These are phyloP conservation scores for Silurus glanis DNA, from an alignment of 2,113 vertebrate species.

Conservation along the genomic window DNA sequence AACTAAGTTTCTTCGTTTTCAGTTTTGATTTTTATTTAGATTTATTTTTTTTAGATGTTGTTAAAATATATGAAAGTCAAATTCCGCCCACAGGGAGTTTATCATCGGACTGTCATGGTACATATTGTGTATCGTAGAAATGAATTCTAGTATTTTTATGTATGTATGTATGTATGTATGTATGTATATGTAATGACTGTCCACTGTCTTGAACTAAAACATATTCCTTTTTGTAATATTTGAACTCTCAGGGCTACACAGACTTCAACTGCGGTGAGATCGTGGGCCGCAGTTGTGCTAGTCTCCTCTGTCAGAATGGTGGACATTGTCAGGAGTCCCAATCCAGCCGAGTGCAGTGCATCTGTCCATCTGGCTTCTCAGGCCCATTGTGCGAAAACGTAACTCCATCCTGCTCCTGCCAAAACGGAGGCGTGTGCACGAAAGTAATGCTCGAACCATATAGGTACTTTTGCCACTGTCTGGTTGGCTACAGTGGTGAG, in stretches of 20 bases:
- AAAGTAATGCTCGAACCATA: constrained; percentile 70
- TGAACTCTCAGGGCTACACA: constrained; percentile 74
- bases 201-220: background rate
- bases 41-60: background rate
- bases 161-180: too few species aligned
- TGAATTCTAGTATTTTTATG: background rate
- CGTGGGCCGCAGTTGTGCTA: constrained; percentile 75
- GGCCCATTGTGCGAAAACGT: constrained; percentile 76
- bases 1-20: background rate
- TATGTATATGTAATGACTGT: too few species aligned
- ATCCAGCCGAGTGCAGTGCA: constrained; percentile 75
- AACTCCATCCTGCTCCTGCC: constrained; percentile 74
- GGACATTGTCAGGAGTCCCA: constrained; percentile 75
- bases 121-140: background rate
- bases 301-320: constrained; percentile 80
- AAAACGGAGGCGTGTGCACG: constrained; percentile 82
- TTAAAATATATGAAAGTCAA: background rate
- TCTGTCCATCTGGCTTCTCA: constrained; percentile 74
- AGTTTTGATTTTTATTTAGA: background rate
- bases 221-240: background rate
- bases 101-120: background rate
- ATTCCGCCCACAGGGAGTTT: background rate
- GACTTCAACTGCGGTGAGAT: constrained; percentile 81
- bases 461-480: constrained; percentile 78
- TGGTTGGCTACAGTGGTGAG: constrained; percentile 68